A percentile compares a stretch with the other conserved stretches of the same genome.
Conservation (phyloP, 1,140 invertebrate genomes). For the Ctenoplectra terminalis region DNA sequence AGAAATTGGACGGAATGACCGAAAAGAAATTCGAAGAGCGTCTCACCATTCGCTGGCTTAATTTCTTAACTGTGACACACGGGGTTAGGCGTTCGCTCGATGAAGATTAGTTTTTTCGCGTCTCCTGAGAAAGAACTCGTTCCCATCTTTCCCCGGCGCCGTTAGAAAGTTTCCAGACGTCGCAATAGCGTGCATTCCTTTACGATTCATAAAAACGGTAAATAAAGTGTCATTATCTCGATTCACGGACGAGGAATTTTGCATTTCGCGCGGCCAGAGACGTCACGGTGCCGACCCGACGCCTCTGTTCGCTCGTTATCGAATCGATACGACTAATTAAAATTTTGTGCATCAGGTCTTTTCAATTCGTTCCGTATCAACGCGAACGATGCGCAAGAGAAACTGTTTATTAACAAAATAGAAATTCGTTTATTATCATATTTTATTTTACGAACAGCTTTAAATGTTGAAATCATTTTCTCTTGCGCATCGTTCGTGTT, state of each 20-base stretch:
- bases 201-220: constrained; percentile 31
- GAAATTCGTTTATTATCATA: no score
- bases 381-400: no score
- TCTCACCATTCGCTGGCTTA: constrained; percentile 10
- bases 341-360: no score
- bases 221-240: constrained; percentile 18
- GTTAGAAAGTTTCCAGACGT: constrained; percentile 31
- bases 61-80: neutral
- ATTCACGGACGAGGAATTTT: neutral
- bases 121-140: constrained; percentile 12
- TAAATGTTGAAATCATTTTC: no score
- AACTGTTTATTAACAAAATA: no score
- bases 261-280: neutral
- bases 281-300: neutral
- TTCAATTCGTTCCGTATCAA: no score
- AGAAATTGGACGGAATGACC: neutral
- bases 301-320: neutral
- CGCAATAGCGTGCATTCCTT: constrained; percentile 9
- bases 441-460: no score
- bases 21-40: neutral
- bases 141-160: constrained; percentile 7
- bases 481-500: no score
- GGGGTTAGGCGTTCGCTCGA: neutral
- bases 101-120: constrained; percentile 29
- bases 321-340: neutral